A percentile compares a stretch with the other conserved stretches of the same genome.
These are phyloP conservation scores for Lasioglossum villosulum DNA, from an alignment of 2,888 invertebrate genomes.

Conservation along the genomic window DNA sequence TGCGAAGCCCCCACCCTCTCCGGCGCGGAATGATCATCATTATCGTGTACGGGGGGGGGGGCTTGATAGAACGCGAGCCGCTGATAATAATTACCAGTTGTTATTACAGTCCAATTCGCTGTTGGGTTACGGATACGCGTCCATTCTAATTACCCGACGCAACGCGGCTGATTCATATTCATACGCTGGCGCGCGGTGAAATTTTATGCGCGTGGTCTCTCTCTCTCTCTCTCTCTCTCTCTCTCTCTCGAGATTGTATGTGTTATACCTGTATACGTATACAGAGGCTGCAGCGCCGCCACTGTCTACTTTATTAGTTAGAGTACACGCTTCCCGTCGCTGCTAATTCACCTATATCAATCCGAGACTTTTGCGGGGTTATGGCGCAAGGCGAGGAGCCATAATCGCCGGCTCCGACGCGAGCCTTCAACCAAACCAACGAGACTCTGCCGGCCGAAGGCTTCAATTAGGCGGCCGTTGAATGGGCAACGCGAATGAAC, in stretches of 20 bases:
- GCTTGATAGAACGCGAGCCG: conserved; percentile 33
- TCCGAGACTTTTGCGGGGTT: conserved; percentile 42
- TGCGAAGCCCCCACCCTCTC: background rate
- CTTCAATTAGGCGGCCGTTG: conserved; percentile 2
- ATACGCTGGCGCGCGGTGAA: conserved; percentile 47
- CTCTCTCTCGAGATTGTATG: conserved; percentile 23
- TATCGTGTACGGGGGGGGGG: background rate
- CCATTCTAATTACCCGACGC: conserved; percentile 63
- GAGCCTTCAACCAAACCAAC: conserved; percentile 4
- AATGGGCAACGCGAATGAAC: background rate
- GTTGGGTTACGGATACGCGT: conserved; percentile 69
- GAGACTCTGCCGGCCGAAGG: conserved; percentile 6
- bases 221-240: background rate
- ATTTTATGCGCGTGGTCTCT: conserved; percentile 58
- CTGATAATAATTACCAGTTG: conserved; percentile 71
- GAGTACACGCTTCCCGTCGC: conserved; percentile 58
- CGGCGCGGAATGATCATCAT: conserved; percentile 29
- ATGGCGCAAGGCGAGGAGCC: conserved; percentile 25
- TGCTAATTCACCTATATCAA: conserved; percentile 58
- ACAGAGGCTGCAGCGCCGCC: background rate
- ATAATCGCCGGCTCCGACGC: background rate
- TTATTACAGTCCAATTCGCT: conserved; percentile 73
- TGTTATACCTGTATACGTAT: background rate
- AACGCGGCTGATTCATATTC: conserved; percentile 64
- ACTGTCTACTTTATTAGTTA: conserved; percentile 62